These are phyloP conservation scores for Neelides sp. DNA, from an alignment of 1,140 invertebrate genomes.

Conservation along the genomic window DNA sequence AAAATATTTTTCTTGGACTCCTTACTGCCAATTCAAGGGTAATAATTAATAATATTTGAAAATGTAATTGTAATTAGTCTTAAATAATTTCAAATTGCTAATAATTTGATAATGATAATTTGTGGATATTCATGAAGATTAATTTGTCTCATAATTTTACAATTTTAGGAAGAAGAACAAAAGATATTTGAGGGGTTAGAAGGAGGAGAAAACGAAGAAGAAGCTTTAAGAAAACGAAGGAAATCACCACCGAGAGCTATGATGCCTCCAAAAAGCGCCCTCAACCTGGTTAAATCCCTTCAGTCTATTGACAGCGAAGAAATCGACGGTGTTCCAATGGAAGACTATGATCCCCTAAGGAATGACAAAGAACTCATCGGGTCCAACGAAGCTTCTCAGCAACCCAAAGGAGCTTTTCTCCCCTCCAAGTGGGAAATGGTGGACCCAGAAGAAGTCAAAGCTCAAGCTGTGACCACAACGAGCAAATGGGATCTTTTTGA, in stretches of 20 bases:
- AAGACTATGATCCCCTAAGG: slow-evolving; percentile 56
- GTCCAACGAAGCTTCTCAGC: background rate
- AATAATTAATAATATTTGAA: slow-evolving; percentile 8
- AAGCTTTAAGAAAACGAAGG: slow-evolving; percentile 13
- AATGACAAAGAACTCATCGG: slow-evolving; percentile 40
- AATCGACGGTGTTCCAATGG: slow-evolving; percentile 65
- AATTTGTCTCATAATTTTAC: background rate
- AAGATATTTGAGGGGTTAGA: slow-evolving; percentile 25
- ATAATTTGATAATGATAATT: no score
- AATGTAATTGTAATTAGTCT: background rate
- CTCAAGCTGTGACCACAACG: slow-evolving; percentile 68
- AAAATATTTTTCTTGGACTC: slow-evolving; percentile 77
- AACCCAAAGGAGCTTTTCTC: slow-evolving; percentile 45
- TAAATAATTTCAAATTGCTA: background rate
- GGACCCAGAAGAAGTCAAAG: slow-evolving; percentile 70
- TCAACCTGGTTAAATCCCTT: slow-evolving; percentile 24
- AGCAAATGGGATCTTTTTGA: slow-evolving; percentile 72
- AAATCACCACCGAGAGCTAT: slow-evolving; percentile 26
- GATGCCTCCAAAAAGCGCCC: slow-evolving; percentile 27
- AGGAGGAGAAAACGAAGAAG: slow-evolving; percentile 20
- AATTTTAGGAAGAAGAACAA: slow-evolving; percentile 23
- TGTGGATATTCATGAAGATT: no score
- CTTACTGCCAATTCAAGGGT: slow-evolving; percentile 29
- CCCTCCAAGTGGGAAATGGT: slow-evolving; percentile 93
- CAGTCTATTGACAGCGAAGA: slow-evolving; percentile 42